A percentile compares a stretch with the other conserved stretches of the same genome.
Conservation (phyloP, 2,888 invertebrate genomes). For the Kryphioiulus occultus region DNA sequence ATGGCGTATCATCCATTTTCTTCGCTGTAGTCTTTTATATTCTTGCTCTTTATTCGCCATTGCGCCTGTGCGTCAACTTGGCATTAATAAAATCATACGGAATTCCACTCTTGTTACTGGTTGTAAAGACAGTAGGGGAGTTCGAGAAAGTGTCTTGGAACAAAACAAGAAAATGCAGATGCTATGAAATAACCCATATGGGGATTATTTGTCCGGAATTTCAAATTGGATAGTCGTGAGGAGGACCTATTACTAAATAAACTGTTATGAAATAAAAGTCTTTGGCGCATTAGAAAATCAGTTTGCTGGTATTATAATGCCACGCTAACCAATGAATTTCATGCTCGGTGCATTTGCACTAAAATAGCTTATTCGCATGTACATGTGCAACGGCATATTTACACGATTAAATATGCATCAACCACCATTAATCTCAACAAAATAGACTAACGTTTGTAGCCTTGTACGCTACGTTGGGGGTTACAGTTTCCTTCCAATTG, state of each 20-base stretch:
- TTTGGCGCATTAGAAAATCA: not conserved
- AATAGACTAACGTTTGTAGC: no score
- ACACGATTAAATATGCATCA: no score
- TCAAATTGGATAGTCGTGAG: not conserved
- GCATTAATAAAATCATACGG: constrained; percentile 6
- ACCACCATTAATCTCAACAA: no score
- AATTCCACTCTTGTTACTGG: not conserved
- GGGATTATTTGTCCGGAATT: not conserved
- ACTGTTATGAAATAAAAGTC: not conserved
- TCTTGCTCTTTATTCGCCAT: not conserved
- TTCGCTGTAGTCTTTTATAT: not conserved
- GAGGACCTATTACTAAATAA: not conserved
- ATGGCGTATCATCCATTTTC: not conserved
- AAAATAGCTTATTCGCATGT: no score
- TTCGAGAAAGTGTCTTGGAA: not conserved
- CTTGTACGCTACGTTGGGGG: no score
- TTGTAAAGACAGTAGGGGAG: not conserved
- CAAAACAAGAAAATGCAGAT: not conserved
- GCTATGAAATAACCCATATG: not conserved
- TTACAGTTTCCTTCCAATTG: no score
- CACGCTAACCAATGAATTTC: no score
- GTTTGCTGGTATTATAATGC: not conserved
- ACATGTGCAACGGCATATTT: no score
- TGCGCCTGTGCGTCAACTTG: not conserved
- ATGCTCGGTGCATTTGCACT: no score